Base-by-base conservation (phyloP, 2,888 invertebrate species). In the Epinotia demarniana region DNA sequence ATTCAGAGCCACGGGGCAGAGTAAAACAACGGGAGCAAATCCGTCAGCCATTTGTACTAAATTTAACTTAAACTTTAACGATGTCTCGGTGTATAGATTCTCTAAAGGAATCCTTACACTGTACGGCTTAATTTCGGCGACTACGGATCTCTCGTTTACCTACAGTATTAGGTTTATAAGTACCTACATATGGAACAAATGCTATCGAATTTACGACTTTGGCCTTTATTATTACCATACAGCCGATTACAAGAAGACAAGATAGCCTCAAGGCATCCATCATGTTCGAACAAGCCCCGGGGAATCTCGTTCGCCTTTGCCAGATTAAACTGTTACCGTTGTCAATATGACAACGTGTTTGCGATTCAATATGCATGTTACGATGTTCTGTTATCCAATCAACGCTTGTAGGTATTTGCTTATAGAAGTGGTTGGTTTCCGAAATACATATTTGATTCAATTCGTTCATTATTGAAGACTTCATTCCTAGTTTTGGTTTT, bases 321-420 rank as follows among this genome's bases (percentile, higher is more conserved):
- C 60, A 82, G 81, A 84, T 85, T 84, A 84, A 81, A 80, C 66
- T 58, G 66, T 57, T 66, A 63, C 64, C 64, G 46, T 49, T 72
- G 64, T 64, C 64, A 72, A 46, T 19, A 66, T 72, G 64, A 64
- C 64, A 55, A 72, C 72, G 46, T 57, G 58, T 58, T 19, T 27
- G n/a, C 19, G 58, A 33, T 46, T 57, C 49, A 33, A 58, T 55
- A 63, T 57, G 63, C 18, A 23, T 53, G 55, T 70, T 23, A 18
- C 46, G 49, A 6, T 61, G 49, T 33, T 0, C 18, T 60, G n/a
- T 23, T 60, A 60, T 16, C 39, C 63, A 16, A 63, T 63, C 63
- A 63, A 39, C 62, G 12, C 5, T 12, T 11, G 13, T 19, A 27
- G 23, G 23, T 27, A 27, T 27, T 27, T 2, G 1, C 2, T 23